A percentile compares a stretch with the other conserved stretches of the same genome.
Conservation (phyloP, 1,140 invertebrate species). For the Microvelia longipes region DNA sequence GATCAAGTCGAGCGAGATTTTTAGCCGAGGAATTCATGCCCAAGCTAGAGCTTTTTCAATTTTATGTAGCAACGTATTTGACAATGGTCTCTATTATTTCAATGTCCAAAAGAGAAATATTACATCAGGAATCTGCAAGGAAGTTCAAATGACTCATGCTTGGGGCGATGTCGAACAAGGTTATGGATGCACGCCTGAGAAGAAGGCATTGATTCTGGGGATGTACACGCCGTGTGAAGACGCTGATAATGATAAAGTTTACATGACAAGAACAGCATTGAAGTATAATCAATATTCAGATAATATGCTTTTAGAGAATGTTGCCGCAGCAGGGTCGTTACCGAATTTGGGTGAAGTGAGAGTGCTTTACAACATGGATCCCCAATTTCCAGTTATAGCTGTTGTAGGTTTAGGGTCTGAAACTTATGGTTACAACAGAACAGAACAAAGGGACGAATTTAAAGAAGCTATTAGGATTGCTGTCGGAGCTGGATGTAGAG, state of each 20-base stretch:
- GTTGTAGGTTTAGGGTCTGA: slow-evolving; percentile 53
- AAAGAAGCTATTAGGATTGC: slow-evolving; percentile 46
- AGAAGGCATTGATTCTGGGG: slow-evolving; percentile 11
- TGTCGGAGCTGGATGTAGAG: slow-evolving; percentile 46
- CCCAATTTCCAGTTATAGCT: slow-evolving; percentile 43
- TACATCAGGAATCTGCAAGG: not conserved
- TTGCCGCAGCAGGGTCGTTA: slow-evolving; percentile 8
- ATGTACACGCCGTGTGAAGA: slow-evolving; percentile 6
- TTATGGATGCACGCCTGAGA: slow-evolving; percentile 6
- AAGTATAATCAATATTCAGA: slow-evolving; percentile 14
- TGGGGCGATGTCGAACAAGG: not conserved
- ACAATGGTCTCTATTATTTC: no score
- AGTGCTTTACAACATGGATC: slow-evolving; percentile 44
- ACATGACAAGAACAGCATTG: slow-evolving; percentile 14
- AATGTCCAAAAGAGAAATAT: not conserved
- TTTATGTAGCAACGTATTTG: no score
- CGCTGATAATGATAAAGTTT: not conserved
- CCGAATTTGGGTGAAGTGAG: slow-evolving; percentile 40
- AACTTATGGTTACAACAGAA: slow-evolving; percentile 37
- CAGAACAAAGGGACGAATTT: slow-evolving; percentile 49
- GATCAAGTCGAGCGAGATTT: no score
- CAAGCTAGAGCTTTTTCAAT: no score
- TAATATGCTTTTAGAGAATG: slow-evolving; percentile 11
- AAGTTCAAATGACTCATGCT: not conserved
- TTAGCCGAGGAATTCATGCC: no score